These are phyloP conservation scores for Strix occidentalis DNA, from an alignment of 2,797 vertebrate genomes.

Conservation along the genomic window DNA sequence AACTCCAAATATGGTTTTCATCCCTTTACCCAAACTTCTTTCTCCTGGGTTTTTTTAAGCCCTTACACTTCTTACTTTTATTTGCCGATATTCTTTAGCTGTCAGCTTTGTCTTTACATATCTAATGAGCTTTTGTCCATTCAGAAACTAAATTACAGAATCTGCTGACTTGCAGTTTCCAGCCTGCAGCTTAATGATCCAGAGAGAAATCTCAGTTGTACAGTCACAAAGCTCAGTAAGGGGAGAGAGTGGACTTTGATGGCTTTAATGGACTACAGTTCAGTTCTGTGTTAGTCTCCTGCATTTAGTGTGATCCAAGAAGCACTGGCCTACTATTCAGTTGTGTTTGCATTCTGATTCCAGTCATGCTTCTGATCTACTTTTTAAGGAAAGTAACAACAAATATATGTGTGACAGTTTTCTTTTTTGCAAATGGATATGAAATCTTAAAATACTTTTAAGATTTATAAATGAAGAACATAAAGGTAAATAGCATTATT, in stretches of 20 bases:
- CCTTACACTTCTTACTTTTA: neutral
- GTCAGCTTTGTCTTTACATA: conserved; percentile 32
- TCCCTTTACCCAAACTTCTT: neutral
- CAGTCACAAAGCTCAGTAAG: neutral
- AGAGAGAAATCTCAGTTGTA: conserved; percentile 34
- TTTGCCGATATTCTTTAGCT: neutral
- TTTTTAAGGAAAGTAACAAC: neutral
- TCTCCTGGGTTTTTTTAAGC: neutral
- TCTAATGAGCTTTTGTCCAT: conserved; percentile 32
- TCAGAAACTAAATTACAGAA: conserved; percentile 45
- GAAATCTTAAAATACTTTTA: neutral
- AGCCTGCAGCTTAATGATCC: conserved; percentile 23
- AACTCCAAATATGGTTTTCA: neutral
- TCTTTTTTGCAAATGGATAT: neutral
- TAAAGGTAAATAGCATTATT: neutral
- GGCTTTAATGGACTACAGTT: conserved; percentile 11
- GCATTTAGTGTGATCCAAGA: conserved; percentile 10
- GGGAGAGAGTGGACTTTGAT: neutral
- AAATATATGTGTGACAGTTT: neutral
- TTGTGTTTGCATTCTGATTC: neutral
- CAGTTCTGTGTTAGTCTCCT: neutral
- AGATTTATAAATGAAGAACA: neutral
- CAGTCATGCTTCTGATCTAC: conserved; percentile 14
- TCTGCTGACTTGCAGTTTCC: conserved; percentile 46
- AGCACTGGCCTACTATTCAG: conserved; percentile 8